Percentiles rank a stretch among this genome's conserved stretches.
Conservation (phyloP, 2,888 invertebrate genomes). For the Seira sanloemensis region DNA sequence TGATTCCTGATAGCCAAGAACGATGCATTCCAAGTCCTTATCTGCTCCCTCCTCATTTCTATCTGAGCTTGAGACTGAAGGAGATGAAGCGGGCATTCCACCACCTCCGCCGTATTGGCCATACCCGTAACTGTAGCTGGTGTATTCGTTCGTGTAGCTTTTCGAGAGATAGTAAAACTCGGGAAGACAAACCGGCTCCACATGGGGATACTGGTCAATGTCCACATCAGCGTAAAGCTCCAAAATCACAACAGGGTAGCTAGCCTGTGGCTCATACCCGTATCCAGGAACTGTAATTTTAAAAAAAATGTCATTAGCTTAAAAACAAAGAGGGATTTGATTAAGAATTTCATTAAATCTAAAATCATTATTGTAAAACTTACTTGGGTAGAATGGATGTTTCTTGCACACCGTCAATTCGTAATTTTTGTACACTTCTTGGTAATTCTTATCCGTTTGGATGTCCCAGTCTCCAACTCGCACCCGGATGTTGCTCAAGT, state of each 20-base stretch:
- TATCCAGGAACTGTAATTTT: conserved; percentile 65
- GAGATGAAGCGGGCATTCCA: background rate
- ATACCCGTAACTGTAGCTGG: conserved; percentile 63
- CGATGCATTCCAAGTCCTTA: conserved; percentile 71
- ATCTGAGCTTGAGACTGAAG: background rate
- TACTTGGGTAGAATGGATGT: conserved; percentile 71
- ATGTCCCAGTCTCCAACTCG: conserved; percentile 72
- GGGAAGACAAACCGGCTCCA: conserved; percentile 70
- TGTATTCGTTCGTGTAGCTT: conserved; percentile 69
- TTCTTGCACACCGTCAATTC: conserved; percentile 72
- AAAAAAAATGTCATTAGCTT: background rate
- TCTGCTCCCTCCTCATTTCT: conserved; percentile 70
- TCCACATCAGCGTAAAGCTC: conserved; percentile 71
- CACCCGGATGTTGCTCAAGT: conserved; percentile 64
- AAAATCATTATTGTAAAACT: conserved; percentile 21
- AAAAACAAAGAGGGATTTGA: background rate
- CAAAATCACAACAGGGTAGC: conserved; percentile 71
- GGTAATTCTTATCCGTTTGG: conserved; percentile 70
- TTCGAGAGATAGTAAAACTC: conserved; percentile 71
- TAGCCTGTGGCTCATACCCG: conserved; percentile 61
- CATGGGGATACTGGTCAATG: conserved; percentile 71
- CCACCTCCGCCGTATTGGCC: conserved; percentile 43
- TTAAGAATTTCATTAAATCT: background rate
- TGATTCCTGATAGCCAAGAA: conserved; percentile 70
- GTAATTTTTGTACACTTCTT: conserved; percentile 71